Conservation (phyloP, 2,113 vertebrate species). For the Caloenas nicobarica region DNA sequence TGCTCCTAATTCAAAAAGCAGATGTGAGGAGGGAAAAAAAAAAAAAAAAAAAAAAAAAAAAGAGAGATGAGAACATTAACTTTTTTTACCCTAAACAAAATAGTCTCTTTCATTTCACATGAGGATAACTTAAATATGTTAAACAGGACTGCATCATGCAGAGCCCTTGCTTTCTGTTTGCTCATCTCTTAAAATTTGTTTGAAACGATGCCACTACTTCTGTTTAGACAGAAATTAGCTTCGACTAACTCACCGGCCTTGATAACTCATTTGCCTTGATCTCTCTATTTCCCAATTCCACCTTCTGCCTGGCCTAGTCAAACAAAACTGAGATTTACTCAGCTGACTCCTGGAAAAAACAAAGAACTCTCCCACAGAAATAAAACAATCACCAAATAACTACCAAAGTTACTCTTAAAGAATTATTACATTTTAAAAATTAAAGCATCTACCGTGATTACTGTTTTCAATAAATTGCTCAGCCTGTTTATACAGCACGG, state of each 20-base stretch:
- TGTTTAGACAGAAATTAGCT: not conserved
- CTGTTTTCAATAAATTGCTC: not conserved
- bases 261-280: not conserved
- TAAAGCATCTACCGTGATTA: not conserved
- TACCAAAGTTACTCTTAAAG: not conserved
- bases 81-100: not conserved
- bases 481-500: not conserved
- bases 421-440: not conserved
- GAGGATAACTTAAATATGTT: not conserved
- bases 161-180: not conserved
- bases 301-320: not conserved
- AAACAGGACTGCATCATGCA: not conserved
- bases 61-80: not conserved
- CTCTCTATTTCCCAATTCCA: not conserved
- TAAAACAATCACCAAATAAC: not conserved
- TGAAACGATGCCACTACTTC: not conserved
- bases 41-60: too few species aligned
- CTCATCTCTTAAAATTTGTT: not conserved
- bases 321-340: not conserved
- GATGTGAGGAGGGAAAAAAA: not conserved
- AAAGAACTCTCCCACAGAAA: not conserved
- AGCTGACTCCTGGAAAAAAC: not conserved
- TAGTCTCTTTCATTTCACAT: not conserved
- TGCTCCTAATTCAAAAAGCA: constrained; percentile 33
- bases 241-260: not conserved